Evolutionary conservation across 1,140 invertebrate species (phyloP), one percentile per base, ranked within the genome.

Genomic region (Sarcophaga bullata): DNA sequence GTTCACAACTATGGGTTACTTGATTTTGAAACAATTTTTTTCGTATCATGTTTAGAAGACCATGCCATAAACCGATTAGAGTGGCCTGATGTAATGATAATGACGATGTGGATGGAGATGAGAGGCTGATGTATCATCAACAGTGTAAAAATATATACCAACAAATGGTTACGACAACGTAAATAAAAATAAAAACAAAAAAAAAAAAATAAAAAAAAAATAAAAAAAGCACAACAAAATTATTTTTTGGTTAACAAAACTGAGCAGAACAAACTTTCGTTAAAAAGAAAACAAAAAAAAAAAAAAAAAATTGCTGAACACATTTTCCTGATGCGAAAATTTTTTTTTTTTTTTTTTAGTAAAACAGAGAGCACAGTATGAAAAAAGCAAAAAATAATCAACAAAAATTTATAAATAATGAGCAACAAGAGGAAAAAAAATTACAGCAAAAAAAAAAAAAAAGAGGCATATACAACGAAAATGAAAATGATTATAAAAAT

Each of bases 361-460:
- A 37, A 37, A 37, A 37, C 1, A 37, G 25, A 68, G 17, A 68
- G n/a, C n/a, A 68, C n/a, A 2, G n/a, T 37, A 37, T 37, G 25
- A 37, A 58, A n/a, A n/a, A 15, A 58, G 54, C 54, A 58, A 37
- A 37, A 37, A 37, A 58, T 15, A 58, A n/a, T 6, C 15, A 58
- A n/a, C 54, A 58, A 58, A 58, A 58, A 58, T 37, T 37, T 37
- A 58, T 58, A 58, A 58, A 58, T 19, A 68, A 68, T 68, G 62
- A 68, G 62, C 62, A 68, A 68, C 62, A 68, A 68, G 62, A 68
- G 15, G 17, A 25, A 58, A 13, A 58, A 15, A 37, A 37, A 37
- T 37, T 37, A 58, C 1, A 13, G 13, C 11, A 4, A 58, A n/a
- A 58, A 15, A 15, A n/a, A 15, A 13, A 58, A 13, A 58, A 6